Conservation (phyloP, 2,888 invertebrate genomes). For the Nephrotoma appendiculata region DNA sequence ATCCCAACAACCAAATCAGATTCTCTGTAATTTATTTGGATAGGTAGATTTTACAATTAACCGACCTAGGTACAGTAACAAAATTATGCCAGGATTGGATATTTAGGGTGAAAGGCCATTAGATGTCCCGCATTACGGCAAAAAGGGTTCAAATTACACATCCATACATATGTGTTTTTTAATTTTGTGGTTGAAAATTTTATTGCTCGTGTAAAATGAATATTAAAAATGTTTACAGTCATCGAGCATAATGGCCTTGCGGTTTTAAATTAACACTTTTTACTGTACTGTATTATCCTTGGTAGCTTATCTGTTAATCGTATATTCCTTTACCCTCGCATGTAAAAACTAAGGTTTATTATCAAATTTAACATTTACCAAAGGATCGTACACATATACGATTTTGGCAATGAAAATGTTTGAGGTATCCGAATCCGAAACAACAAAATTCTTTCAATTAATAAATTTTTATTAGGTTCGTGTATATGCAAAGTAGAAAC, state of each 20-base stretch:
- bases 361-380: no score
- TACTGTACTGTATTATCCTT: background rate
- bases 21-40: background rate
- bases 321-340: background rate
- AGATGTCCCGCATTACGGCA: background rate
- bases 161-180: background rate
- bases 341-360: background rate
- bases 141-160: background rate
- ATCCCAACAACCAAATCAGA: background rate
- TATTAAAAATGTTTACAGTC: background rate
- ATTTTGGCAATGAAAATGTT: background rate
- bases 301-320: no score
- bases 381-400: background rate
- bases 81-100: background rate
- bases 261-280: background rate
- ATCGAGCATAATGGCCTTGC: background rate
- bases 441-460: no score
- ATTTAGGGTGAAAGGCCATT: background rate
- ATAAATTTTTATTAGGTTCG: no score
- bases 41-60: background rate
- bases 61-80: background rate
- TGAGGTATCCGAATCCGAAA: background rate
- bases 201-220: background rate
- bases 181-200: background rate
- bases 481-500: no score